These are phyloP conservation scores for Spisula subtruncata DNA, from an alignment of 2,888 invertebrate genomes.

Conservation along the genomic window DNA sequence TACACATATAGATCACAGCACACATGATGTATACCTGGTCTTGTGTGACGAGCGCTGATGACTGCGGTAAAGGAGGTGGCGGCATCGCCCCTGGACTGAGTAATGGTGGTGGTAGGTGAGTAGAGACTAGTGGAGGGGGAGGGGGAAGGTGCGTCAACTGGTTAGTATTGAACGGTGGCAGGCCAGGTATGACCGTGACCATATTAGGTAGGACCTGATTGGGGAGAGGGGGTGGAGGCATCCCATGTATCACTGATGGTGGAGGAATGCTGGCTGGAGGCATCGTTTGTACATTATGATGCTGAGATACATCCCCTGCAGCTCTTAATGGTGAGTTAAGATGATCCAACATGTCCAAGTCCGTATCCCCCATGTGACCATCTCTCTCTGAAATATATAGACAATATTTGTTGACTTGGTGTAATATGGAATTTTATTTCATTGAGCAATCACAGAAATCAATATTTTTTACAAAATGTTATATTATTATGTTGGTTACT, in stretches of 20 bases:
- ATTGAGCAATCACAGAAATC: no score
- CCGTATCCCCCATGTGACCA: slow-evolving; percentile 11
- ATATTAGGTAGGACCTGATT: slow-evolving; percentile 72
- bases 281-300: slow-evolving; percentile 21
- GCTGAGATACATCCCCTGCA: slow-evolving; percentile 6
- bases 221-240: slow-evolving; percentile 68
- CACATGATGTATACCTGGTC: slow-evolving; percentile 67
- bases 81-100: slow-evolving; percentile 56
- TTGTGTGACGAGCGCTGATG: slow-evolving; percentile 66
- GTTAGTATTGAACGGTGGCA: slow-evolving; percentile 68
- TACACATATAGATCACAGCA: slow-evolving; percentile 41
- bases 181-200: slow-evolving; percentile 58
- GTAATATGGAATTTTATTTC: no score
- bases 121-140: slow-evolving; percentile 61
- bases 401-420: no score
- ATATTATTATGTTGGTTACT: no score
- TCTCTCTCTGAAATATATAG: slow-evolving; percentile 34
- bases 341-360: slow-evolving; percentile 28
- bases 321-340: slow-evolving; percentile 15
- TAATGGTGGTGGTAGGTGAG: slow-evolving; percentile 57
- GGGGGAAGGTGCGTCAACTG: slow-evolving; percentile 69
- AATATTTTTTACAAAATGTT: no score
- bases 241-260: slow-evolving; percentile 61
- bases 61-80: slow-evolving; percentile 40
- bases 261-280: slow-evolving; percentile 64